These are phyloP conservation scores for Myrmecobius fasciatus DNA, from an alignment of 2,113 vertebrate genomes.

Conservation along the genomic window DNA sequence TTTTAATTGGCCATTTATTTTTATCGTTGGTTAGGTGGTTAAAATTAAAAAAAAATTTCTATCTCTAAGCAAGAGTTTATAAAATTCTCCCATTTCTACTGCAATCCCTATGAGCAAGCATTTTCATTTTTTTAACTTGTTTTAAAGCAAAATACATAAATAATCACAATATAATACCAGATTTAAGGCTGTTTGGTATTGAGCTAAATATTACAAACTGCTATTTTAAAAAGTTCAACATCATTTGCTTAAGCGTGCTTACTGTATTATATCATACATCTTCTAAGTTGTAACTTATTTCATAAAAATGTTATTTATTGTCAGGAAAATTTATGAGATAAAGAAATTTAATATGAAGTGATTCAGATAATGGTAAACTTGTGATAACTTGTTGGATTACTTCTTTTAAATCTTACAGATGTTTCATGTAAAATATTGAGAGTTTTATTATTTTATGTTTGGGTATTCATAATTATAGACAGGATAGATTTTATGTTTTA, in stretches of 20 bases:
- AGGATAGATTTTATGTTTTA: background rate
- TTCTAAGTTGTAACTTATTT: background rate
- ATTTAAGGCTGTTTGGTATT: too few species aligned
- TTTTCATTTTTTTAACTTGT: background rate
- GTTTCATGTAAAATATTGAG: background rate
- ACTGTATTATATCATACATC: background rate
- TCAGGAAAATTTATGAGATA: background rate
- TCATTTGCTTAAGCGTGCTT: background rate
- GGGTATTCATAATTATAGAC: background rate
- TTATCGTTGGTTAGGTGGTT: background rate
- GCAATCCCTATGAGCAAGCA: background rate
- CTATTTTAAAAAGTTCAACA: background rate
- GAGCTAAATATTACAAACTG: background rate
- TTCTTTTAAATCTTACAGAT: background rate
- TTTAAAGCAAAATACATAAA: background rate
- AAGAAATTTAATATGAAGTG: background rate
- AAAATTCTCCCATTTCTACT: background rate
- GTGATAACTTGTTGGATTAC: background rate
- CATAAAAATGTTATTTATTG: background rate
- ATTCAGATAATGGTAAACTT: background rate
- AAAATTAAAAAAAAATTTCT: background rate
- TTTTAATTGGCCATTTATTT: background rate
- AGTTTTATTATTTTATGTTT: background rate
- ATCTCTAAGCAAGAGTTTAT: background rate
- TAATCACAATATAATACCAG: too few species aligned